Conservation (phyloP, 53 echinoderm and acorn worm genomes). For the Astropecten irregularis region DNA sequence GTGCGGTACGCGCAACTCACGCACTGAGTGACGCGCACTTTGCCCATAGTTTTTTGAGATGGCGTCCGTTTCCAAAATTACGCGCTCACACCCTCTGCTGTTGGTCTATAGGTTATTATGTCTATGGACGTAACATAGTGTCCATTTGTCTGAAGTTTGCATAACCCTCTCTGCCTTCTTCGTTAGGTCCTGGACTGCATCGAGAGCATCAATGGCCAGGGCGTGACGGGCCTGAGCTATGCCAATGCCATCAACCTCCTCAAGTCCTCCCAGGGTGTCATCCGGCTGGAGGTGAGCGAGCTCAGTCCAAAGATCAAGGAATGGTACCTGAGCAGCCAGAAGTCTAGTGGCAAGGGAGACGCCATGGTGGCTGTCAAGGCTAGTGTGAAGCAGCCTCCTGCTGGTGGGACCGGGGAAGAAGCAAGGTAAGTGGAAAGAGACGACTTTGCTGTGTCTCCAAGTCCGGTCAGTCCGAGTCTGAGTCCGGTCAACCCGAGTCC, state of each 20-base stretch:
- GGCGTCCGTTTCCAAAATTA: too few relatives aligned
- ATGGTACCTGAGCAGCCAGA: conserved; percentile 27
- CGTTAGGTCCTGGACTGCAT: conserved; percentile 66
- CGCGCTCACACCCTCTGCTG: too few relatives aligned
- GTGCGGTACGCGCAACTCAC: too few relatives aligned
- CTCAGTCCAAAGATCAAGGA: not conserved
- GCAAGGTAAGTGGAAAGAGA: conserved; percentile 23
- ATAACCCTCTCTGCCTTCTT: too few relatives aligned
- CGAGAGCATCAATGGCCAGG: conserved; percentile 61
- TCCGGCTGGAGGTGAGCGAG: conserved; percentile 57
- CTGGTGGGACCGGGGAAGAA: not conserved
- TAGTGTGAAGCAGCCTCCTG: not conserved
- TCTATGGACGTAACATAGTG: too few relatives aligned
- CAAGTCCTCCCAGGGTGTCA: conserved; percentile 52
- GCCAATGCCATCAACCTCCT: conserved; percentile 55
- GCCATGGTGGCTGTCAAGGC: conserved; percentile 52
- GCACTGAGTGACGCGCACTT: too few relatives aligned
- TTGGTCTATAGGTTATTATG: too few relatives aligned
- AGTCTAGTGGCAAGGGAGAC: not conserved
- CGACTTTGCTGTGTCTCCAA: too few relatives aligned
- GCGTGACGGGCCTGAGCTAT: conserved; percentile 61
- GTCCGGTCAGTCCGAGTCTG: too few relatives aligned
- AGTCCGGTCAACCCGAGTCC: too few relatives aligned
- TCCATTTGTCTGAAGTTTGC: too few relatives aligned
- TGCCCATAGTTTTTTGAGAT: too few relatives aligned